Evolutionary conservation across 2,888 invertebrate species (phyloP).

Genomic region (Lamproptera curius): DNA sequence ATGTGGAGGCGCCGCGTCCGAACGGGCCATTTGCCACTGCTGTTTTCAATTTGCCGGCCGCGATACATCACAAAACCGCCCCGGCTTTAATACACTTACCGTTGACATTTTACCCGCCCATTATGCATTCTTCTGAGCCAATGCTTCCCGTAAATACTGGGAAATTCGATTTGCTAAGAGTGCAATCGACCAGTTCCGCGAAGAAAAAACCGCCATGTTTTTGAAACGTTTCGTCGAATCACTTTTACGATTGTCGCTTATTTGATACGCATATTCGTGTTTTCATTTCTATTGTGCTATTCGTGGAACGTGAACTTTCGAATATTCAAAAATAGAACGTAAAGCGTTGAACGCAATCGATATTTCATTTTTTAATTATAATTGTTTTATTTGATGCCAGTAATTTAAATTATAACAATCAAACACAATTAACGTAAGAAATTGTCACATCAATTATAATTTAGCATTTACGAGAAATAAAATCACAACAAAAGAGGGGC

Average conservation of each 20-base stretch:
- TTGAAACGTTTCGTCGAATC: constrained; percentile 6
- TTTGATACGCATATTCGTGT: constrained; percentile 14
- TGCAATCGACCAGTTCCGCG: constrained; percentile 35
- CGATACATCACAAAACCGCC: constrained; percentile 59
- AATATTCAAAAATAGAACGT: too few relatives aligned
- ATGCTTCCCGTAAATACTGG: constrained; percentile 53
- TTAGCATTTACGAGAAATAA: too few relatives aligned
- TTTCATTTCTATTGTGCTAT: neutral
- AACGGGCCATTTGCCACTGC: constrained; percentile 68
- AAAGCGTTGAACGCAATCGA: too few relatives aligned
- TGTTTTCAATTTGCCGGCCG: constrained; percentile 67
- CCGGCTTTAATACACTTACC: constrained; percentile 69
- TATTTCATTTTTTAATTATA: too few relatives aligned
- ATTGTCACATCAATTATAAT: too few relatives aligned
- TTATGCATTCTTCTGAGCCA: constrained; percentile 65
- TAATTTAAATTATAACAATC: too few relatives aligned
- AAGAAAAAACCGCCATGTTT: constrained; percentile 28
- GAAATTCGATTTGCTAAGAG: constrained; percentile 42
- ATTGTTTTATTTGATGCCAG: too few relatives aligned
- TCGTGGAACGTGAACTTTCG: neutral
- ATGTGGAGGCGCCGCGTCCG: constrained; percentile 42
- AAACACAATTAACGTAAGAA: too few relatives aligned
- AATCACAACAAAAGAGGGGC: too few relatives aligned
- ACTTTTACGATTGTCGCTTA: constrained; percentile 5
- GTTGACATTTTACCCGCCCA: constrained; percentile 67